phyloP scores from a whole-genome alignment of 2,888 invertebrate genomes.

The Oithona nana region DNA sequence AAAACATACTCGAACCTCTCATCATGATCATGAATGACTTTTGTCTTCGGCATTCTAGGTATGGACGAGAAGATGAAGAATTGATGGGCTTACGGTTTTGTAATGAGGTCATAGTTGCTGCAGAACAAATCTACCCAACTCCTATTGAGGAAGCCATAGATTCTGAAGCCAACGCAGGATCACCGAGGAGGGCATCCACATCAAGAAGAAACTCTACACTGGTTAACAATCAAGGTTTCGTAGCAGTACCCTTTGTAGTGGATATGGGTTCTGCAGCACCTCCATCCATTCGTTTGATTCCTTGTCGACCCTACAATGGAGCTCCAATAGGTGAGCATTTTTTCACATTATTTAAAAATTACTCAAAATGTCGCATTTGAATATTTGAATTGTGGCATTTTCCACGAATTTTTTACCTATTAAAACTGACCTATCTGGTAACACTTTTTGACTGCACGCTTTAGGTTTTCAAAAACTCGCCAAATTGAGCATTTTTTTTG shows the following conservation, averaged over 20 bases:
- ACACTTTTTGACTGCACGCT: background rate
- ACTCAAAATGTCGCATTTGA: too few species aligned
- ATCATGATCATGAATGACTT: background rate
- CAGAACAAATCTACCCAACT: conserved; percentile 60
- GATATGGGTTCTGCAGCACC: conserved; percentile 63
- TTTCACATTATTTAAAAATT: too few species aligned
- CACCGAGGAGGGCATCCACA: background rate
- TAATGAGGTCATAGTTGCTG: conserved; percentile 85
- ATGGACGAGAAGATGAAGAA: conserved; percentile 92
- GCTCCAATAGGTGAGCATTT: conserved; percentile 55
- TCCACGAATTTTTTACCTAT: too few species aligned
- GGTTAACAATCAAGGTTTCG: conserved; percentile 25
- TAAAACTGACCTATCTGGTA: too few species aligned
- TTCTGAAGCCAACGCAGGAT: background rate
- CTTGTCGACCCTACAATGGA: conserved; percentile 73
- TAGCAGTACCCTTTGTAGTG: conserved; percentile 30
- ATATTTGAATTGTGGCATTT: too few species aligned
- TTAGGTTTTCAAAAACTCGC: too few species aligned
- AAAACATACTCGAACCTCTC: background rate
- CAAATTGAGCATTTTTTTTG: too few species aligned
- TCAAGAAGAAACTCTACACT: background rate
- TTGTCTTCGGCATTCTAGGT: conserved; percentile 45
- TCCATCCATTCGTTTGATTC: conserved; percentile 74
- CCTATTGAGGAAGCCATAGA: conserved; percentile 1
- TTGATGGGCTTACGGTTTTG: conserved; percentile 95